Conservation (phyloP, 2,888 invertebrate genomes). For the Osmoderma eremita region DNA sequence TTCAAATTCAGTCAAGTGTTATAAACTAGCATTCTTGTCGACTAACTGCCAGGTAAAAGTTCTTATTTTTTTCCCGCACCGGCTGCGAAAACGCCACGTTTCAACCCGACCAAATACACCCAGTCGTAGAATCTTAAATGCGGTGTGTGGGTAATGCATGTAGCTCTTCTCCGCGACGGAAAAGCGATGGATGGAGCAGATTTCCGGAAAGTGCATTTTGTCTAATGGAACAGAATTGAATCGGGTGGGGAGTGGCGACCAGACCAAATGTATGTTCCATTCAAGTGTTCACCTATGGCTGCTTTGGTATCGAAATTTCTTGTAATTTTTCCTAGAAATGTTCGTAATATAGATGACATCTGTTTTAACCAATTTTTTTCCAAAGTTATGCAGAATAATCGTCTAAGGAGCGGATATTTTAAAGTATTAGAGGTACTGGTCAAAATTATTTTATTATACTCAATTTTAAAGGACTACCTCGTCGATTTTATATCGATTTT, state of each 20-base stretch:
- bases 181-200: slow-evolving; percentile 15
- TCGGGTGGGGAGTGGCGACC: slow-evolving; percentile 35
- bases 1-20: not conserved
- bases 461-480: no score
- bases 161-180: slow-evolving; percentile 23
- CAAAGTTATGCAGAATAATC: no score
- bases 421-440: no score
- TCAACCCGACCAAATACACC: not conserved
- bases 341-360: no score
- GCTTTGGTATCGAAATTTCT: no score
- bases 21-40: slow-evolving; percentile 19
- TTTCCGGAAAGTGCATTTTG: slow-evolving; percentile 46
- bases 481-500: no score
- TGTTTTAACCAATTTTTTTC: no score
- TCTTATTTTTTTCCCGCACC: not conserved
- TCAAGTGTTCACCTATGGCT: no score
- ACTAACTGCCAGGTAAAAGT: not conserved
- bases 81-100: no score
- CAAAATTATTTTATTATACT: no score
- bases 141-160: slow-evolving; percentile 37
- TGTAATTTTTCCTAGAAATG: no score
- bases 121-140: not conserved
- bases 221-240: slow-evolving; percentile 51
- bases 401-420: no score
- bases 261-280: slow-evolving; percentile 46